A percentile compares a stretch with the other conserved stretches of the same genome.
These are phyloP conservation scores for Ricordea florida DNA, from an alignment of 92 coral and sea anemone genomes.

Conservation along the genomic window DNA sequence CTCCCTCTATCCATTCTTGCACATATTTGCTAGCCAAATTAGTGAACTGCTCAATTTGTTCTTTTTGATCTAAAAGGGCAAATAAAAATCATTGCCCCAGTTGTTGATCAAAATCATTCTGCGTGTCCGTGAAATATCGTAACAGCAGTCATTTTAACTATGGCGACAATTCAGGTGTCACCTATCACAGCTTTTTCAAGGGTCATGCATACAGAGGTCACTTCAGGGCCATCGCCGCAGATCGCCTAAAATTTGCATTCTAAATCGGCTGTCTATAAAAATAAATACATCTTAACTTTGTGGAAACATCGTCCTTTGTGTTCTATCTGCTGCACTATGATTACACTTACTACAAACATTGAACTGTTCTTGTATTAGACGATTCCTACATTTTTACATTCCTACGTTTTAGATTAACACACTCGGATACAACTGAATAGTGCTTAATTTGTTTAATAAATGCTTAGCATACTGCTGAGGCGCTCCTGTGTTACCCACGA, in stretches of 20 bases:
- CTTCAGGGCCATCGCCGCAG: neutral
- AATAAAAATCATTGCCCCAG: neutral
- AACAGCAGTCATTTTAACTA: too few relatives aligned
- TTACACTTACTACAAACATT: neutral
- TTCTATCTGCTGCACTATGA: neutral
- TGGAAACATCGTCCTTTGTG: neutral
- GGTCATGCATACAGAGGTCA: neutral
- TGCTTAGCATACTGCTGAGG: neutral
- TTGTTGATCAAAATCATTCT: too few relatives aligned
- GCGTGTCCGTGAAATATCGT: too few relatives aligned
- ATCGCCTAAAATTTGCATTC: too few relatives aligned
- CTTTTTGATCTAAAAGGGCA: neutral
- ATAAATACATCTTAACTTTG: neutral
- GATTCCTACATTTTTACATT: neutral
- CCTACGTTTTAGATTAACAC: too few relatives aligned
- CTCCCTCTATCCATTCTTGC: neutral
- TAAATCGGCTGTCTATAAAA: too few relatives aligned
- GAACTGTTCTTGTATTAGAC: neutral
- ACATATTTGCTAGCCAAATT: neutral
- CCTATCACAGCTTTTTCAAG: neutral
- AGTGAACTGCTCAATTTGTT: neutral
- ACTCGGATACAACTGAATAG: too few relatives aligned
- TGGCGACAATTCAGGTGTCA: neutral
- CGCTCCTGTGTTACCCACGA: neutral
- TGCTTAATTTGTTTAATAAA: neutral